Base-by-base conservation (phyloP, 2,113 vertebrate species). In the Pygoscelis antarcticus region DNA sequence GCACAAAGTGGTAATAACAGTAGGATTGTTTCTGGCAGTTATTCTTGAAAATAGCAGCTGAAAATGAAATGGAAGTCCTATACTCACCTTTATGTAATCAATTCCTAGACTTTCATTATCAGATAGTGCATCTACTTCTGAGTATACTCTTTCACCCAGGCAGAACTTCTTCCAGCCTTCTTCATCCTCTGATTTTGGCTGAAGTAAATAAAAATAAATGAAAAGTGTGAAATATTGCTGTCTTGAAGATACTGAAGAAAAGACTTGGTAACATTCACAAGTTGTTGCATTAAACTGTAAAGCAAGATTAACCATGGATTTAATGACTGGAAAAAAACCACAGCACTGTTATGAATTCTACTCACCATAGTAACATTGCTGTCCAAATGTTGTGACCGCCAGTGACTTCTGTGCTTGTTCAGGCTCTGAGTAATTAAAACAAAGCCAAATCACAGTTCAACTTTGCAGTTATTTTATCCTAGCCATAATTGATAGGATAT, bases 151-250 rank as follows among this genome's bases (percentile, higher is more conserved):
- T 97, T 99, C 99, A 87, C 99, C 99, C 34, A 99, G 97, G 98
- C 99, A 99, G 96, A 99, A 99, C 93, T 98, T 99, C 97, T 98
- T 99, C 99, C 99, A 99, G 68, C 99, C 99, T 95, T 99, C 99
- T 84, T 99, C 99, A 97, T 99, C 99, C 8, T 98, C 98, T 58
- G 96, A 84, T 72, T 97, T 98, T 66, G 99, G 99, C 99, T 99
- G 79, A 92, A 83, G 16, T 74, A 89, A 89, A 89, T 47, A 93
- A 79, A 89, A 93, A 42, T 11, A 89, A 77, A 69, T 17, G 9
- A 72, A 78, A 93, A 44, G 20, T 36, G 1, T 90, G 51, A 94
- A 90, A 84, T 54, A 52, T 3, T 76, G 21, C n/a, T 57, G 29
- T 22, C 44, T 68, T 82, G 40, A 87, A 82, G 89, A 85, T 32